phyloP scores from a whole-genome alignment of 2,797 vertebrate species.

The Coluber constrictor region DNA sequence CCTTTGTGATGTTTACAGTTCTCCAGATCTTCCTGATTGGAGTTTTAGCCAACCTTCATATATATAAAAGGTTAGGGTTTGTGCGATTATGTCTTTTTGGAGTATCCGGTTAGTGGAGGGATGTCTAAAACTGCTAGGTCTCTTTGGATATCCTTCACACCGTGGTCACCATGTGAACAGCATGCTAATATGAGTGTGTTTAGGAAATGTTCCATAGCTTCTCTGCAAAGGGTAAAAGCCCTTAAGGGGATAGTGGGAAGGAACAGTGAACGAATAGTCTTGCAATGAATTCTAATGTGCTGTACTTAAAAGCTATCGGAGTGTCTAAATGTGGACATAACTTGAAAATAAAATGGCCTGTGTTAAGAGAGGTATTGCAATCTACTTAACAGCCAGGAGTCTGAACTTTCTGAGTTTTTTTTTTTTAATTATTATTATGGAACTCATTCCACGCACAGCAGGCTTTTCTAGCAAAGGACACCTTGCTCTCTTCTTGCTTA shows the following conservation, averaged over 20 bases:
- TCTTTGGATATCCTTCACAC: neutral
- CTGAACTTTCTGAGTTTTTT: conserved; percentile 7
- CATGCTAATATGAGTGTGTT: neutral
- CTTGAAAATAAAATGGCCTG: conserved; percentile 22
- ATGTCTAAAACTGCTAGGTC: neutral
- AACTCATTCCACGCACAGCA: conserved; percentile 14
- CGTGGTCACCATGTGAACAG: neutral
- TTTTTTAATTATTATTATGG: neutral
- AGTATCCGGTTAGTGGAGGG: neutral
- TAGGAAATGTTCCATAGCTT: neutral
- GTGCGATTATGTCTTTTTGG: neutral
- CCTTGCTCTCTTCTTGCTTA: neutral
- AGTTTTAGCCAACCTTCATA: neutral
- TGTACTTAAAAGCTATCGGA: neutral
- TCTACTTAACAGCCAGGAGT: conserved; percentile 4
- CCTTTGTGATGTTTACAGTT: neutral
- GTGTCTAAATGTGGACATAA: conserved; percentile 8
- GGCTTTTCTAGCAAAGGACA: conserved; percentile 7
- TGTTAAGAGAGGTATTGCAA: neutral
- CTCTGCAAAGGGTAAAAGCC: neutral
- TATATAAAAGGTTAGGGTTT: neutral
- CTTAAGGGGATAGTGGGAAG: neutral
- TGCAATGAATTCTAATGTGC: neutral
- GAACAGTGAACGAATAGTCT: neutral
- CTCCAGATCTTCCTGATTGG: neutral